A percentile compares a stretch with the other conserved stretches of the same genome.
Conservation (phyloP, 2,113 vertebrate species). For the Upupa epops region DNA sequence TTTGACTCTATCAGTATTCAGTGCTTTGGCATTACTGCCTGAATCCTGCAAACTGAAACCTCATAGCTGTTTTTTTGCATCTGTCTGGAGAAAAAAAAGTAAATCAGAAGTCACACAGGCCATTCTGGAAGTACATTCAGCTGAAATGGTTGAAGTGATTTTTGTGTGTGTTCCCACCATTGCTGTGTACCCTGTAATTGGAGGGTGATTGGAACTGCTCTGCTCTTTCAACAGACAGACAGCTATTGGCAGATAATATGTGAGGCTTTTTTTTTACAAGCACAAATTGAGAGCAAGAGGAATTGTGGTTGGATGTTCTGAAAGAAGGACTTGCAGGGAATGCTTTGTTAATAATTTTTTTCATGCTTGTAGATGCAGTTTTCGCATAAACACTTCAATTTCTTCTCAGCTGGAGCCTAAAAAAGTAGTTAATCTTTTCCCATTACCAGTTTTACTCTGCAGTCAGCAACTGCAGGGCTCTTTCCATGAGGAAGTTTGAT, state of each 20-base stretch:
- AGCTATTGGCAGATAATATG: not conserved
- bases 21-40: not conserved
- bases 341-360: not conserved
- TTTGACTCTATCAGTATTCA: not conserved
- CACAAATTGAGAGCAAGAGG: not conserved
- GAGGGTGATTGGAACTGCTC: not conserved
- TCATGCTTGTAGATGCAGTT: not conserved
- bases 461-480: not conserved
- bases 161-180: not conserved
- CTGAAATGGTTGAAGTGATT: not conserved
- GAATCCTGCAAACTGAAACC: not conserved
- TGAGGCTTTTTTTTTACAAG: not conserved
- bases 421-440: not conserved
- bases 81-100: not conserved
- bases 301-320: not conserved
- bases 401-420: not conserved
- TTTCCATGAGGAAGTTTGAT: not conserved
- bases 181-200: not conserved
- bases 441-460: not conserved
- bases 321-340: not conserved
- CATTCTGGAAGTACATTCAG: not conserved
- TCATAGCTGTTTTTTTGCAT: not conserved
- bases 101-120: not conserved
- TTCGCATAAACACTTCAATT: not conserved
- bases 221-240: not conserved